Base-by-base conservation (phyloP, 2,888 invertebrate genomes). In the Stratiomys singularior region DNA sequence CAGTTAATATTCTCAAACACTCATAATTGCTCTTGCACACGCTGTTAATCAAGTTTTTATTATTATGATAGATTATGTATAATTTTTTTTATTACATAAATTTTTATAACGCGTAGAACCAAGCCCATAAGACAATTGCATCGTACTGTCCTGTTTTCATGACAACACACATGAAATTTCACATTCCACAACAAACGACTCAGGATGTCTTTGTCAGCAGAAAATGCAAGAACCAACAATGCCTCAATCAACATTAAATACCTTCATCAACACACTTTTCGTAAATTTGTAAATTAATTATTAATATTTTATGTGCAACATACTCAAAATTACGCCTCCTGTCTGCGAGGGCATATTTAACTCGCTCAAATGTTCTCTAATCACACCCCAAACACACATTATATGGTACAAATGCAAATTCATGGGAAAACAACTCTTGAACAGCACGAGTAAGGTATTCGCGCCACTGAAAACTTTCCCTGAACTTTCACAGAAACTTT, bases 381-480 rank as follows among this genome's bases (percentile, higher is more conserved):
- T 52, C 52, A 18, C 52, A 52, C 52, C 18, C 52, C 4, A 52
- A 52, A 18, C 52, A 15, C 15, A 15, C 15, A 2, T 18, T n/a
- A 64, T 30, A n/a, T n/a, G n/a, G n/a, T n/a, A 28, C 28, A 46
- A 69, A 69, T 47, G 46, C 69, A 69, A 69, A 69, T 69, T 46
- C 18, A 44, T 46, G 23, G 23, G 23, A n/a, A 69, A 69, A 25
- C 69, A 47, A 47, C 46, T 9, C 9, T 69, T 9, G 23, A 46
- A 44, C 46, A 9, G 44, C 46, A 69, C 25, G 30, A 67, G 25
- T 9, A 13, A 5, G 37, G 3, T 37, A 9, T 37, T 3, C 28
- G 5, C 64, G 30, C 69, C 25, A 11, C 47, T 30, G 25, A 28
- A 69, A 69, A 28, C 28, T 69, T 69, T 3, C 25, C 5, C n/a